These are phyloP conservation scores for Apotomis turbidana DNA, from an alignment of 2,888 invertebrate genomes.

Conservation along the genomic window DNA sequence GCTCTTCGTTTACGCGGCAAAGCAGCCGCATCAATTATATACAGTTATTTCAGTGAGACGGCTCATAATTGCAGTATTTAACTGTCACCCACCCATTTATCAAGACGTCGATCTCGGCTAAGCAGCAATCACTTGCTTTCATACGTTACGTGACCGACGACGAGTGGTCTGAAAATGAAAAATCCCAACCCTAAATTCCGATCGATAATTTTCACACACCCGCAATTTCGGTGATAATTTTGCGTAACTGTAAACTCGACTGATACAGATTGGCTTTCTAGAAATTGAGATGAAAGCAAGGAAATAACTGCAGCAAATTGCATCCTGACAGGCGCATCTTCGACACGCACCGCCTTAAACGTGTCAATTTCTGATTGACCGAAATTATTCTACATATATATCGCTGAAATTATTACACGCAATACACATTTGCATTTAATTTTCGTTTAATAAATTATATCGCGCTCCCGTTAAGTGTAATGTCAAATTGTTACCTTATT, in stretches of 20 bases:
- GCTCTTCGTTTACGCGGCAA: slow-evolving; percentile 69
- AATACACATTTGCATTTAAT: slow-evolving; percentile 59
- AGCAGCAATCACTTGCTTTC: slow-evolving; percentile 35
- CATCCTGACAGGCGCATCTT: slow-evolving; percentile 40
- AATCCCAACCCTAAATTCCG: slow-evolving; percentile 24
- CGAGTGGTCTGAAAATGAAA: slow-evolving; percentile 32
- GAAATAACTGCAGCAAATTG: slow-evolving; percentile 40
- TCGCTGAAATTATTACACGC: slow-evolving; percentile 30
- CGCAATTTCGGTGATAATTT: slow-evolving; percentile 38
- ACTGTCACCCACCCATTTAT: slow-evolving; percentile 73
- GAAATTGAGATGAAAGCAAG: slow-evolving; percentile 36
- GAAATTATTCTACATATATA: slow-evolving; percentile 38
- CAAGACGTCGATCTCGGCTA: slow-evolving; percentile 67
- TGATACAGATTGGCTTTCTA: slow-evolving; percentile 41
- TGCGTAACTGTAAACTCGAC: slow-evolving; percentile 35
- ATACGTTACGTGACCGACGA: slow-evolving; percentile 16
- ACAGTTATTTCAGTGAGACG: slow-evolving; percentile 77
- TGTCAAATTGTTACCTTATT: slow-evolving; percentile 69
- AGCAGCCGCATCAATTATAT: slow-evolving; percentile 73
- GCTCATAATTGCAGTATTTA: slow-evolving; percentile 74
- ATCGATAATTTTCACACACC: slow-evolving; percentile 10
- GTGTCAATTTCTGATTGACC: slow-evolving; percentile 39
- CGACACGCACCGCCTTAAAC: slow-evolving; percentile 41
- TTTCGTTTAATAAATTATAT: slow-evolving; percentile 63
- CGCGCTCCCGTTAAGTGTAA: slow-evolving; percentile 51